A percentile compares a stretch with the other conserved stretches of the same genome.
Evolutionary conservation across 23 tunicate species (phyloP).

Genomic region (Clavelina lepadiformis): DNA sequence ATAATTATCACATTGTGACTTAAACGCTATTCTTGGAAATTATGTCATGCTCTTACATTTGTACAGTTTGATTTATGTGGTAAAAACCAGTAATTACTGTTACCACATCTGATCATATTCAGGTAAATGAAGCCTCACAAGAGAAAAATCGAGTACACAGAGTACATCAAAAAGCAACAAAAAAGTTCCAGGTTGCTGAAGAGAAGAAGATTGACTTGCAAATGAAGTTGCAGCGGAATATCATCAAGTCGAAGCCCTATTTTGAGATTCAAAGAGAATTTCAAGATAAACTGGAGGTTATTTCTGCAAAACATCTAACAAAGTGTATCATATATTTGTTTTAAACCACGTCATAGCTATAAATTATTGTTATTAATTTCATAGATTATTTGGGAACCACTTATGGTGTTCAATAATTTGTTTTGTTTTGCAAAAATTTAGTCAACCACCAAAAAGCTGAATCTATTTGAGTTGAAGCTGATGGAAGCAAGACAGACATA

Average conservation of each 20-base stretch:
- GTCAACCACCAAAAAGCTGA: conserved; percentile 72
- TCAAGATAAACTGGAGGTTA: conserved; percentile 85
- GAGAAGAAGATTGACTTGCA: conserved; percentile 40
- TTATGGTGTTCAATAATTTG: not conserved
- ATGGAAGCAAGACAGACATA: conserved; percentile 77
- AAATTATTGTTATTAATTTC: not conserved
- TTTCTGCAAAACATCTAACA: not conserved
- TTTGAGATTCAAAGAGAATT: conserved; percentile 79
- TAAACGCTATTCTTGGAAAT: no score
- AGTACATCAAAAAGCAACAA: conserved; percentile 65
- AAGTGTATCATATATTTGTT: not conserved
- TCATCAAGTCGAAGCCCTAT: conserved; percentile 69
- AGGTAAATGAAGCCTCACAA: conserved; percentile 85
- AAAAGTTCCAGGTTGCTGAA: conserved; percentile 66
- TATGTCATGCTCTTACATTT: no score
- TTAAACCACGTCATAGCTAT: not conserved
- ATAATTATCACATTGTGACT: no score
- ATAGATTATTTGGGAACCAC: not conserved
- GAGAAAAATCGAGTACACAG: conserved; percentile 65
- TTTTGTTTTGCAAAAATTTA: conserved; percentile 5
- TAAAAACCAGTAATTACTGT: no score
- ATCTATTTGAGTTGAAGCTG: conserved; percentile 55
- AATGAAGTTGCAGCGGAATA: conserved; percentile 47
- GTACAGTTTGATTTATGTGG: no score
- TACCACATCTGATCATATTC: not conserved